Evolutionary conservation across 2,113 vertebrate species (phyloP), one percentile per base, ranked within the genome.

Genomic region (Barbus barbus): DNA sequence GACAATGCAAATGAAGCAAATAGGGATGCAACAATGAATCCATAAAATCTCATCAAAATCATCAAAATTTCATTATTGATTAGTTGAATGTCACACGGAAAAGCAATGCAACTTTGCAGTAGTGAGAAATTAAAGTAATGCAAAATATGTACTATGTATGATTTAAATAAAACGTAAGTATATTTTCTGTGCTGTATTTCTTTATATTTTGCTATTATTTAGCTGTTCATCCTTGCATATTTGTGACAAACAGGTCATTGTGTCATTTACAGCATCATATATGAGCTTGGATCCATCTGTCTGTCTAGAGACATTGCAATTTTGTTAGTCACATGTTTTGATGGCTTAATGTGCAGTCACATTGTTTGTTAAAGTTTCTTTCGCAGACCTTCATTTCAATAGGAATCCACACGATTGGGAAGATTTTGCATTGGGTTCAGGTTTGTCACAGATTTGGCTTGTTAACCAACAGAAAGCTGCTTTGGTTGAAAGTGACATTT

Each of bases 21-120:
- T 71, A 36, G 67, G 67, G 20, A 38, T 0, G 9, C 67, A 20
- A 36, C 31, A 36, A 33, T 0, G 0, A 69, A 38, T 36, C 33
- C 36, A 41, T 38, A n/a, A n/a, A 38, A 38, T 71, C 67, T 71
- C 13, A 41, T 71, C 20, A 71, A 71, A 36, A 38, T 71, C 9
- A n/a, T 22, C 63, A 67, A 33, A 71, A 33, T 71, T 38, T 71
- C 20, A 41, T 71, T n/a, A 71, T n/a, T 71, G 67, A 36, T 71
- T 71, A n/a, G 33, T 2, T 71, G 67, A 18, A n/a, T 61, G 38
- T 44, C 14, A 65, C 7, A 65, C 1, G 5, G 33, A 38, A 4
- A 38, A 36, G 33, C 22, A 12, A 69, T 33, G 65, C 1, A 13
- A 65, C 61, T 65, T 65, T 65, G 28, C 28, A 3, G 33, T 71